Evolutionary conservation across 2,113 vertebrate genomes (phyloP), one percentile per base, ranked within the genome.

Genomic region (Burhinus bistriatus): DNA sequence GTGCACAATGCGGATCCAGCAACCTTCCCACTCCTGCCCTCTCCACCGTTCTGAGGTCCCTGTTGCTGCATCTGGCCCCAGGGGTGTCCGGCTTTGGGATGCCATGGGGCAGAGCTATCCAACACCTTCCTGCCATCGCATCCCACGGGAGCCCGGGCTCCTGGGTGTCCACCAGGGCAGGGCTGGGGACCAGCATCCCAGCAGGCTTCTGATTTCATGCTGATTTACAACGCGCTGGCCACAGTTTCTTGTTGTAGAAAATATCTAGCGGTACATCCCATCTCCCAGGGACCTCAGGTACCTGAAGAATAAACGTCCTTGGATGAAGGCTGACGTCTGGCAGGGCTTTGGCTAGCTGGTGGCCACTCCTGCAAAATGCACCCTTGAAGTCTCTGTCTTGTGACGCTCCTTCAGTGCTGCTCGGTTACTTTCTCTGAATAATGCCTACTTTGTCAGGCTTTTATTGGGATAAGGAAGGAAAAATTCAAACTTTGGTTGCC

Each of bases 1-100:
- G 18, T 4, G 2, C 1, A 2, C 0, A 1, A 29, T 8, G 49
- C 0, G 1, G 36, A 4, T 3, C 45, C 27, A 1, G 21, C 40
- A 1, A 27, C 47, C 4, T 3, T 18, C 36, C 44, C 0, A 0
- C 22, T 55, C 30, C 70, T 51, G 4, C 15, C 8, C 8, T 77
- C 40, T 19, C 34, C 20, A 1, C 20, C 4, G 1, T 6, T 6
- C 59, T 5, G 1, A 9, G 32, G 52, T 2, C 4, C 8, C 49
- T 0, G 0, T 6, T 32, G 25, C 51, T 45, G 32, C 5, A 11
- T 15, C 15, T 15, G 2, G 9, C 45, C 11, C 27, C 1, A 1
- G 20, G 25, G 8, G 1, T 20, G 36, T 9, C 40, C 2, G 0
- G 0, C 6, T 42, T 9, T 6, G 3, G 73, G 38, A 12, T 17